Conservation (phyloP, 2,113 vertebrate species). For the Murina feae region DNA sequence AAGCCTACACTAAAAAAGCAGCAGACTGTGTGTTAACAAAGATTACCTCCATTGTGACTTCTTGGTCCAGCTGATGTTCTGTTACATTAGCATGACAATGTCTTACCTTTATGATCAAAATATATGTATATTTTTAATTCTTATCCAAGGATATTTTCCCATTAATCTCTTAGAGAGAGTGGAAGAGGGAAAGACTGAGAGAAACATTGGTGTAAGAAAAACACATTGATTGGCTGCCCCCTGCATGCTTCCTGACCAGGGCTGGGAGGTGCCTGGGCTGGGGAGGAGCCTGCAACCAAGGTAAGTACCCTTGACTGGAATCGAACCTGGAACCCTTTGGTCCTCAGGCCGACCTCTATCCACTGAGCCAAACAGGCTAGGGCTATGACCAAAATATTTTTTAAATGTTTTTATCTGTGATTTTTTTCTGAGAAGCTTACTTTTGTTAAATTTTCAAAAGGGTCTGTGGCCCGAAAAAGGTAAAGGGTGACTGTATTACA, state of each 20-base stretch:
- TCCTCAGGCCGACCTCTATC: background rate
- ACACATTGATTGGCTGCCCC: no score
- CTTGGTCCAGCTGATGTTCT: background rate
- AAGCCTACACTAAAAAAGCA: background rate
- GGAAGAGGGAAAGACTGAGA: background rate
- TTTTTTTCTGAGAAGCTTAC: background rate
- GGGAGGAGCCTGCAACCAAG: no score
- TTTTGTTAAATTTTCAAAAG: slow-evolving; percentile 20
- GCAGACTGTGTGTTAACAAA: background rate
- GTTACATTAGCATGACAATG: background rate
- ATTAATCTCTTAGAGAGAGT: background rate
- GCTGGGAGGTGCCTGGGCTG: no score
- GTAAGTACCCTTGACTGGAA: background rate
- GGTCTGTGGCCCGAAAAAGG: background rate
- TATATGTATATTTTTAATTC: background rate
- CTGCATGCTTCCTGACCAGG: no score
- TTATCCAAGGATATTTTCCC: background rate
- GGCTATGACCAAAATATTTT: background rate
- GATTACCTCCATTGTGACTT: background rate
- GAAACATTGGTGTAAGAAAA: background rate
- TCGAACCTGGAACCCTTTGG: background rate
- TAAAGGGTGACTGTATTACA: background rate
- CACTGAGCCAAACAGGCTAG: background rate
- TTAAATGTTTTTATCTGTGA: background rate
- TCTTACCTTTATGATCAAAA: background rate